Evolutionary conservation across 2,888 invertebrate species (phyloP).

Genomic region (Brachynemurus nebulosus): DNA sequence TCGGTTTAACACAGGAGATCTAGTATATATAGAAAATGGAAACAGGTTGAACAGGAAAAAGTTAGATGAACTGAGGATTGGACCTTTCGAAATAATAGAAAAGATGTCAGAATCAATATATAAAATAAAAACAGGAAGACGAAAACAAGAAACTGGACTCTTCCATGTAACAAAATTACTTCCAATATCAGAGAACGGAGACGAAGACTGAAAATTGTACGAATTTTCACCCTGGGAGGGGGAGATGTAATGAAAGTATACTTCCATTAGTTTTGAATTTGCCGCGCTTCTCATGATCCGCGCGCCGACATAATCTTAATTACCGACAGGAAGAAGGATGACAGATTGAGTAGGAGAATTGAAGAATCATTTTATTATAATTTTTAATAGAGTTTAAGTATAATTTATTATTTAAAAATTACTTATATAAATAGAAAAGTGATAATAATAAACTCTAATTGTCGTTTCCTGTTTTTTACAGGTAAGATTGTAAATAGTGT

Average conservation of each 20-base stretch:
- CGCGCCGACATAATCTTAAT: no score
- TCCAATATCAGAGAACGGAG: background rate
- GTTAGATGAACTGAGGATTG: slow-evolving; percentile 13
- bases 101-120: background rate
- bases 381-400: no score
- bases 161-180: slow-evolving; percentile 1
- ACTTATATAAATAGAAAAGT: no score
- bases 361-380: no score
- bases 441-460: no score
- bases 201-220: background rate
- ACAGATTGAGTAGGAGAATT: no score
- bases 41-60: slow-evolving; percentile 12
- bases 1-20: slow-evolving; percentile 17
- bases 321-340: no score
- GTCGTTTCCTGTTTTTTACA: no score
- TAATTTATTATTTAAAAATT: no score
- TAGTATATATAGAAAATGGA: slow-evolving; percentile 11
- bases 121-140: background rate
- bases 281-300: no score
- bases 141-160: background rate
- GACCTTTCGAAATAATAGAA: slow-evolving; percentile 9
- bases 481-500: no score
- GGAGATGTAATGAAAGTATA: background rate
- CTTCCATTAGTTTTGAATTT: no score
- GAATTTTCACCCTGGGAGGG: background rate